Conservation (phyloP, 1,140 invertebrate species). For the Thrips palmi region DNA sequence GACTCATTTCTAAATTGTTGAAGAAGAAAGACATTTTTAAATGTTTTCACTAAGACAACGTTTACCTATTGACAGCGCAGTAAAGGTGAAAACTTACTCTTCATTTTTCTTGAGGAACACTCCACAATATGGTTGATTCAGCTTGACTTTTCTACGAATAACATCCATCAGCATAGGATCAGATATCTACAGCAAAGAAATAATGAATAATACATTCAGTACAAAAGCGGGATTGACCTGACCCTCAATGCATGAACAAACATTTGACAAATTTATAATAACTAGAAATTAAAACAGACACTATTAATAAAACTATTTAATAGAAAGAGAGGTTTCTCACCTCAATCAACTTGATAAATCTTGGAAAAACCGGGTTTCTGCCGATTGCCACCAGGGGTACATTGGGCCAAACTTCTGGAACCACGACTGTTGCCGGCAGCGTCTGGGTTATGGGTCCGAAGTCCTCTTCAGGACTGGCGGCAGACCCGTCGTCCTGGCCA, state of each 20-base stretch:
- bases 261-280: conserved; percentile 1
- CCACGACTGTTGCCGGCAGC: conserved; percentile 70
- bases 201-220: conserved; percentile 12
- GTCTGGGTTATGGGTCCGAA: conserved; percentile 10
- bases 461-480: conserved; percentile 2
- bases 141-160: conserved; percentile 79
- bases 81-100: conserved; percentile 35
- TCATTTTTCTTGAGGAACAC: conserved; percentile 91
- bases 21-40: neutral
- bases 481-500: no score
- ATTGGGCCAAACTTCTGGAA: conserved; percentile 94
- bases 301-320: neutral
- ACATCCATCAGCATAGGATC: conserved; percentile 79
- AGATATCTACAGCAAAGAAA: conserved; percentile 53
- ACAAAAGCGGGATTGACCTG: neutral
- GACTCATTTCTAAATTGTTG: conserved; percentile 43
- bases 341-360: conserved; percentile 96
- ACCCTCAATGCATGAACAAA: neutral
- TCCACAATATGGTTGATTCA: conserved; percentile 95
- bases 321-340: conserved; percentile 25
- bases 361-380: conserved; percentile 91
- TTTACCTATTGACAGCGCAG: neutral
- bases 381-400: conserved; percentile 88
- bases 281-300: conserved; percentile 1
- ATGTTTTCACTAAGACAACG: neutral